phyloP scores from a whole-genome alignment of 2,888 invertebrate genomes.

The Trissolcus brochymenae region DNA sequence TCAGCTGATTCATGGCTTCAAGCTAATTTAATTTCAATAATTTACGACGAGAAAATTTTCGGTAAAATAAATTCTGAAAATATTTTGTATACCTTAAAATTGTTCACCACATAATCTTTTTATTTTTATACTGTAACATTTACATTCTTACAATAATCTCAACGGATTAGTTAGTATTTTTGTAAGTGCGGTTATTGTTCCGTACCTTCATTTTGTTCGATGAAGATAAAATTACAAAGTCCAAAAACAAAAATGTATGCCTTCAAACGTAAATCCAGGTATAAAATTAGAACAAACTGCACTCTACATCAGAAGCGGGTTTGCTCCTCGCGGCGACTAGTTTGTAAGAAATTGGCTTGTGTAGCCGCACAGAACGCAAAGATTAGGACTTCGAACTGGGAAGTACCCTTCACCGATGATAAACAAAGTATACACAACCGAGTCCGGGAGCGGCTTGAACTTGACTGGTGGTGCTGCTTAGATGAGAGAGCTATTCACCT shows the following conservation, averaged over 20 bases:
- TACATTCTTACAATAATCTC: neutral
- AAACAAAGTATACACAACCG: conserved; percentile 35
- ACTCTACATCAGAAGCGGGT: conserved; percentile 28
- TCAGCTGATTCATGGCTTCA: conserved; percentile 2
- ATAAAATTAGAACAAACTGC: conserved; percentile 1
- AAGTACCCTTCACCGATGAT: conserved; percentile 52
- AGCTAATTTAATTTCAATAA: neutral
- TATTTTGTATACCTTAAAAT: too few species aligned
- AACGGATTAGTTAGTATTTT: neutral
- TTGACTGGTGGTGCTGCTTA: conserved; percentile 52
- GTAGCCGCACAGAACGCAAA: conserved; percentile 12
- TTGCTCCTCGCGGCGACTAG: conserved; percentile 17
- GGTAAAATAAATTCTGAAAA: too few species aligned
- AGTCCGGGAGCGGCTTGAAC: conserved; percentile 51
- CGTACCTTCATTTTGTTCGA: conserved; percentile 2
- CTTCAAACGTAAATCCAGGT: neutral
- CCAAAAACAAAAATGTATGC: too few species aligned
- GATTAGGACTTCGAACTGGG: conserved; percentile 47
- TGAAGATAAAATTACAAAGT: neutral
- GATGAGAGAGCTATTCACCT: conserved; percentile 47
- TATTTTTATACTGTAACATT: too few species aligned
- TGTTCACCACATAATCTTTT: too few species aligned
- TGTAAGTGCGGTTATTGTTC: neutral
- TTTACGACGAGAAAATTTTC: neutral
- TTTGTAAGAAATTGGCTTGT: conserved; percentile 28